phyloP scores from a whole-genome alignment of 92 coral and sea anemone species.

The Porites lobata region DNA sequence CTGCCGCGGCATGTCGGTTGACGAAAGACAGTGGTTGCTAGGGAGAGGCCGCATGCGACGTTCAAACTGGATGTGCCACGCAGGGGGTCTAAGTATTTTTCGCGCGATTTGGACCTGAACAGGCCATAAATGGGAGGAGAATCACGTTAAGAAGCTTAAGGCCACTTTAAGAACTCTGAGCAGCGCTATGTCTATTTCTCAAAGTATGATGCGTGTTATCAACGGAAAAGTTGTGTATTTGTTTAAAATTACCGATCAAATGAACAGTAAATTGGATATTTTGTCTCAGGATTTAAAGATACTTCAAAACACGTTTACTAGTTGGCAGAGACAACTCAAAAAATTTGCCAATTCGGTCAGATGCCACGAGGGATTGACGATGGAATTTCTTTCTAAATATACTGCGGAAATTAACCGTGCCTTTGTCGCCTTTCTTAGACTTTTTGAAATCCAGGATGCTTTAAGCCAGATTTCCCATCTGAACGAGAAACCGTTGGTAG shows the following conservation, averaged over 20 bases:
- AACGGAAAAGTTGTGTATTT: conserved; percentile 56
- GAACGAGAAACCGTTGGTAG: conserved; percentile 25
- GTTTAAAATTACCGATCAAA: conserved; percentile 28
- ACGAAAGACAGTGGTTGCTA: neutral
- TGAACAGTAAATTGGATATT: conserved; percentile 33
- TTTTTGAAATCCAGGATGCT: conserved; percentile 44
- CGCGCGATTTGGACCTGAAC: conserved; percentile 25
- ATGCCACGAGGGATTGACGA: neutral
- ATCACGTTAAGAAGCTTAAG: conserved; percentile 1
- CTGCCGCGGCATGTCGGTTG: neutral
- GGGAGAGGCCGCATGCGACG: neutral
- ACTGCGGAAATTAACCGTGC: conserved; percentile 25
- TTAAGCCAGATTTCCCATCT: conserved; percentile 32
- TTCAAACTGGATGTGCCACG: conserved; percentile 44
- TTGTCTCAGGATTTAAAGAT: neutral
- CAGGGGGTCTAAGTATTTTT: conserved; percentile 32
- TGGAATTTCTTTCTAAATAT: conserved; percentile 34
- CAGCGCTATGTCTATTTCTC: neutral
- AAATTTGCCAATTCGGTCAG: neutral
- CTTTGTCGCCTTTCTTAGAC: conserved; percentile 4
- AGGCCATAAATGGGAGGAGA: conserved; percentile 41
- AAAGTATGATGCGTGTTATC: neutral
- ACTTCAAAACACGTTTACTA: neutral
- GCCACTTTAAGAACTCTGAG: conserved; percentile 16
- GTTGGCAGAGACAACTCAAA: conserved; percentile 12